These are phyloP conservation scores for Gryllus bimaculatus DNA, from an alignment of 1,140 invertebrate species.

Conservation along the genomic window DNA sequence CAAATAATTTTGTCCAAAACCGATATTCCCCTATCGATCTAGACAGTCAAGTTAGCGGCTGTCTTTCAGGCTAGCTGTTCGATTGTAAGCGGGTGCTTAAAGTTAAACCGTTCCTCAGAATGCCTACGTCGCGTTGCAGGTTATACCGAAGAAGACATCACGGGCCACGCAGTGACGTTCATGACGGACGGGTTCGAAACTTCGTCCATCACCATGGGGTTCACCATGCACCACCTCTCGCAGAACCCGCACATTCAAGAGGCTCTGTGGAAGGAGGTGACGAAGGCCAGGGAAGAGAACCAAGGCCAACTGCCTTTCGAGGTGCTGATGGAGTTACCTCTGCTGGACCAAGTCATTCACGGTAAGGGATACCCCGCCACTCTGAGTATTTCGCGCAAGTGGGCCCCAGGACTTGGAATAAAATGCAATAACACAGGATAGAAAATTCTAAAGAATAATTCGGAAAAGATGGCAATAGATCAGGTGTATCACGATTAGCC, in stretches of 20 bases:
- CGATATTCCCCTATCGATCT: too few relatives aligned
- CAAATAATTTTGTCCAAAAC: too few relatives aligned
- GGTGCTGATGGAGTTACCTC: constrained; percentile 18
- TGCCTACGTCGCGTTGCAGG: neutral
- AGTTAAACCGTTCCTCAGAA: too few relatives aligned
- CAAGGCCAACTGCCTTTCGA: constrained; percentile 24
- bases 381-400: too few relatives aligned
- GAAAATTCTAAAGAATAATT: too few relatives aligned
- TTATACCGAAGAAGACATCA: constrained; percentile 21
- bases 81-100: too few relatives aligned
- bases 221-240: constrained; percentile 33
- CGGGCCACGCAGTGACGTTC: constrained; percentile 28
- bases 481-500: too few relatives aligned
- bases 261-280: constrained; percentile 35
- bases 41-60: too few relatives aligned
- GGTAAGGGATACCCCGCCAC: constrained; percentile 16
- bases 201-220: constrained; percentile 34
- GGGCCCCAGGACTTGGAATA: too few relatives aligned
- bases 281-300: constrained; percentile 22
- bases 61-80: too few relatives aligned
- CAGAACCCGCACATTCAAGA: constrained; percentile 37
- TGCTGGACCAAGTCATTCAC: constrained; percentile 25
- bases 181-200: constrained; percentile 40
- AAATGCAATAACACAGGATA: too few relatives aligned
- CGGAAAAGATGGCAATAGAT: too few relatives aligned